phyloP scores from a whole-genome alignment of 1,140 invertebrate species.

The Drosophila athabasca region DNA sequence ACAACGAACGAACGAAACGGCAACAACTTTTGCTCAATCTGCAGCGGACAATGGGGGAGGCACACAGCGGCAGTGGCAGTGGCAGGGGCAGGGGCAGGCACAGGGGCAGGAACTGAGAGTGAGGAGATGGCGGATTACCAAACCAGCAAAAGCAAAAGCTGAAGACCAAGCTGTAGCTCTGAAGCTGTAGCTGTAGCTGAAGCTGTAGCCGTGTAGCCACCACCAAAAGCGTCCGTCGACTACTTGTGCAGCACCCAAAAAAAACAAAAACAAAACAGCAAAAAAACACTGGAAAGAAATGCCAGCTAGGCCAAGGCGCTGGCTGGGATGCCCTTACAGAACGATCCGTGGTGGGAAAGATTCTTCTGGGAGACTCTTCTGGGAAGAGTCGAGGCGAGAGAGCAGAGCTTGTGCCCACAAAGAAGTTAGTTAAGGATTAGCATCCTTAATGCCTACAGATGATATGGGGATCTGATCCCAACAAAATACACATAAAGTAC shows the following conservation, averaged over 20 bases:
- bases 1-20: slow-evolving; percentile 29
- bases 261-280: slow-evolving; percentile 34
- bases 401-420: too few relatives aligned
- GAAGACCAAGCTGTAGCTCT: slow-evolving; percentile 4
- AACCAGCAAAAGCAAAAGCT: slow-evolving; percentile 49
- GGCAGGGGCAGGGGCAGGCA: slow-evolving; percentile 1
- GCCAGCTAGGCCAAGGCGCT: slow-evolving; percentile 12
- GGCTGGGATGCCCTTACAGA: slow-evolving; percentile 13
- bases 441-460: too few relatives aligned
- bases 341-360: too few relatives aligned
- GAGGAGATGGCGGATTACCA: slow-evolving; percentile 74
- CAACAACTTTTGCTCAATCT: slow-evolving; percentile 77
- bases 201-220: slow-evolving; percentile 50
- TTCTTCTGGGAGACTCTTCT: too few relatives aligned
- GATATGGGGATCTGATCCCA: too few relatives aligned
- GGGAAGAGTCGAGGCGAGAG: too few relatives aligned
- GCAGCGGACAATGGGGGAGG: slow-evolving; percentile 67
- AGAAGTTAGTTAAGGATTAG: too few relatives aligned
- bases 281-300: slow-evolving; percentile 17
- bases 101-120: slow-evolving; percentile 34
- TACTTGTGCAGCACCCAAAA: slow-evolving; percentile 47
- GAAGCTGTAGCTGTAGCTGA: slow-evolving; percentile 28
- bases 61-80: slow-evolving; percentile 8
- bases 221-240: slow-evolving; percentile 57
- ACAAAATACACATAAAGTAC: too few relatives aligned